Percentiles rank a stretch among this genome's conserved stretches.
phyloP scores from a whole-genome alignment of 2,797 vertebrate species.

The Molothrus ater region DNA sequence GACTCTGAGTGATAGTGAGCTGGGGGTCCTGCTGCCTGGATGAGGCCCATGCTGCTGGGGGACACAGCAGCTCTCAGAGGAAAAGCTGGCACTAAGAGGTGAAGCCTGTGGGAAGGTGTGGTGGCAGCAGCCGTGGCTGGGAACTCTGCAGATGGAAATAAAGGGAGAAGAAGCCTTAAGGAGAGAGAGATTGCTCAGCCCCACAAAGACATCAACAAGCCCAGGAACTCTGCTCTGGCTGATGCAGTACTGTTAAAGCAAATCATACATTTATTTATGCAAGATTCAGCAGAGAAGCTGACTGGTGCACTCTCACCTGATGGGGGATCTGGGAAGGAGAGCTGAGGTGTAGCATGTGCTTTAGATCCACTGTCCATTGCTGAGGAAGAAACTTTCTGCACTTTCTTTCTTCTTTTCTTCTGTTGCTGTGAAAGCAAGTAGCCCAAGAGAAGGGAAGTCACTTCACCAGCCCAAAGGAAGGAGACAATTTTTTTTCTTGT shows the following conservation, averaged over 20 bases:
- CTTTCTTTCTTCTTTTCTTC: constrained; percentile 82
- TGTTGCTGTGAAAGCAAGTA: constrained; percentile 68
- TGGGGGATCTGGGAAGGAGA: constrained; percentile 21
- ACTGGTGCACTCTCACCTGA: constrained; percentile 61
- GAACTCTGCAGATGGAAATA: constrained; percentile 69
- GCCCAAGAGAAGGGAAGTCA: background rate
- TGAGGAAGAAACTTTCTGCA: constrained; percentile 73
- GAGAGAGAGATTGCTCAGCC: background rate
- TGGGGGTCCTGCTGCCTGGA: constrained; percentile 79
- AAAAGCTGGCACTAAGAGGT: constrained; percentile 76
- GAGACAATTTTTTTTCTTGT: background rate
- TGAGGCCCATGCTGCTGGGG: constrained; percentile 18
- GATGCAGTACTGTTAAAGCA: background rate
- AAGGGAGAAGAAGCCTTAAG: background rate
- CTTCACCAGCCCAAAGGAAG: background rate
- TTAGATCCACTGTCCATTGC: constrained; percentile 59
- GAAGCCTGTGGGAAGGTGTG: constrained; percentile 72
- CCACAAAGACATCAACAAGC: background rate
- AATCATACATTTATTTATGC: background rate
- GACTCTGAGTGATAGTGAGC: constrained; percentile 89
- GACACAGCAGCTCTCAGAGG: constrained; percentile 72
- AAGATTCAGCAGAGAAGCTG: background rate
- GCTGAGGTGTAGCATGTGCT: background rate
- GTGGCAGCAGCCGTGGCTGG: background rate
- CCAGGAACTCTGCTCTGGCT: background rate